Evolutionary conservation across 2,113 vertebrate species (phyloP).

Genomic region (Cyprinodon tularosa): DNA sequence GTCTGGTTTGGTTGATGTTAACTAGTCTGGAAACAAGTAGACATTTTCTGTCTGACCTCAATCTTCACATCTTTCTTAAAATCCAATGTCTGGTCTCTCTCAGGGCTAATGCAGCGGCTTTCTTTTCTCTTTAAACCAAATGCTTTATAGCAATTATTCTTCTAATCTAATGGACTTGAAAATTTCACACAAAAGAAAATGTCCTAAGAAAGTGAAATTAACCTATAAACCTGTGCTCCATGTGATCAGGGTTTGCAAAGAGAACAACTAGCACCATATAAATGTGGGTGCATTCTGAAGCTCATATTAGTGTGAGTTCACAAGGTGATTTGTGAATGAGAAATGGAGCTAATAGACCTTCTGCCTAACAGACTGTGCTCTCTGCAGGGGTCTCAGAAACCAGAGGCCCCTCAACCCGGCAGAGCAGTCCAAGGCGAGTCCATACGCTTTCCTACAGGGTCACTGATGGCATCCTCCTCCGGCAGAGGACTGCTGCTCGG

Average conservation of each 20-base stretch:
- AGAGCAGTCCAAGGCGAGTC: constrained; percentile 43
- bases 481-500: constrained; percentile 43
- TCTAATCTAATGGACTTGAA: not conserved
- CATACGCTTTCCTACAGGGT: constrained; percentile 63
- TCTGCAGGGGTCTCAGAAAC: constrained; percentile 49
- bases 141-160: not conserved
- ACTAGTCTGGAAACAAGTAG: not conserved
- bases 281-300: not conserved
- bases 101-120: not conserved
- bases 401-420: constrained; percentile 60
- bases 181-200: not conserved
- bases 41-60: not conserved
- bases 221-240: not conserved
- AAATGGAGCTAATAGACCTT: constrained; percentile 62
- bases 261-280: not conserved
- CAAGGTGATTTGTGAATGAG: constrained; percentile 66
- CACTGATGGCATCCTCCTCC: constrained; percentile 61
- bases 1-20: too few species aligned
- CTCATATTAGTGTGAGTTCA: not conserved
- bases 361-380: constrained; percentile 69
- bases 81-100: not conserved
- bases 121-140: not conserved
- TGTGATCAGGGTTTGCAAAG: not conserved
- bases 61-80: not conserved
- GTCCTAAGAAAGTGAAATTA: not conserved